A percentile compares a stretch with the other conserved stretches of the same genome.
Evolutionary conservation across 2,113 vertebrate species (phyloP).

Genomic region (Neolamprologus cancellatus): DNA sequence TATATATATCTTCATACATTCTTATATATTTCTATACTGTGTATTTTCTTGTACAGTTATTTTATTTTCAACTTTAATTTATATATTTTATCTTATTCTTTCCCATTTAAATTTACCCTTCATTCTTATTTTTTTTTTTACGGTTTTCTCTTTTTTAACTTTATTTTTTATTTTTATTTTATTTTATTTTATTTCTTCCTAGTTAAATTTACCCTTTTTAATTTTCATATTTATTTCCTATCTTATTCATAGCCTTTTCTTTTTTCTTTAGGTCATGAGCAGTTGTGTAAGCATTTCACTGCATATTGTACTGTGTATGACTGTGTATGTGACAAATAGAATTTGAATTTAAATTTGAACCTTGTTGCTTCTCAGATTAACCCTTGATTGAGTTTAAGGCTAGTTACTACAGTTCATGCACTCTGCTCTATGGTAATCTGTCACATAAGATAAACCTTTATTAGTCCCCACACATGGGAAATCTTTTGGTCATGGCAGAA

Average conservation of each 20-base stretch:
- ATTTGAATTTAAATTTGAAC: neutral
- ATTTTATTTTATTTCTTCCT: neutral
- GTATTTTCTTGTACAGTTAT: neutral
- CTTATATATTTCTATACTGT: no score
- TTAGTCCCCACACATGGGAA: neutral
- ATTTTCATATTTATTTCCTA: neutral
- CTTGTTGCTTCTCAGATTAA: neutral
- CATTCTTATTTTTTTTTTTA: neutral
- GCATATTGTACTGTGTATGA: neutral
- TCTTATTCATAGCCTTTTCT: neutral
- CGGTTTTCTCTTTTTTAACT: neutral
- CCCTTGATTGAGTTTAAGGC: neutral
- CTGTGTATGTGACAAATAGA: neutral
- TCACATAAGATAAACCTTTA: neutral
- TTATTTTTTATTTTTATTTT: neutral
- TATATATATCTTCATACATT: no score
- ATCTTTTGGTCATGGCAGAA: neutral
- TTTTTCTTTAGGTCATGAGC: neutral
- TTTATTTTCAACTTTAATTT: neutral
- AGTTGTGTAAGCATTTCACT: neutral
- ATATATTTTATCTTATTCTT: neutral
- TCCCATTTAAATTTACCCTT: neutral
- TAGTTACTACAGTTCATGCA: neutral
- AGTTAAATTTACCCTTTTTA: neutral
- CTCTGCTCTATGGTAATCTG: neutral